Evolutionary conservation across 1,140 invertebrate species (phyloP).

Genomic region (Bombus picipes): DNA sequence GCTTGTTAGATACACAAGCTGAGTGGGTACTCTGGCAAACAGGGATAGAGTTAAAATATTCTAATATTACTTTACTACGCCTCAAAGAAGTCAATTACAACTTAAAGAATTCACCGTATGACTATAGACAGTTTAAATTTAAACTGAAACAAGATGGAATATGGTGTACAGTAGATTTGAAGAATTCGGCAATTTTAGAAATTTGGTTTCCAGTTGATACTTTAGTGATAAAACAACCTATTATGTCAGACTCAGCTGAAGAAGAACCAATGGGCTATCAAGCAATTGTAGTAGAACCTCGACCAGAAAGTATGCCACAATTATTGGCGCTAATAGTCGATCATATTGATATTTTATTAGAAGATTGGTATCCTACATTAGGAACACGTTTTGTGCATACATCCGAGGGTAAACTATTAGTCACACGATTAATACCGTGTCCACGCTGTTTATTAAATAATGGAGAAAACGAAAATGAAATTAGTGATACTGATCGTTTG

Average conservation of each 20-base stretch:
- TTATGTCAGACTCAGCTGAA: slow-evolving; percentile 81
- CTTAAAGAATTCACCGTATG: slow-evolving; percentile 83
- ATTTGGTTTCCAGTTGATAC: slow-evolving; percentile 92
- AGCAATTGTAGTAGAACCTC: slow-evolving; percentile 88
- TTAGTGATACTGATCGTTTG: slow-evolving; percentile 72
- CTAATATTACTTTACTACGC: slow-evolving; percentile 90
- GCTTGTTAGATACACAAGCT: slow-evolving; percentile 87
- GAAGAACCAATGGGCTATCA: slow-evolving; percentile 85
- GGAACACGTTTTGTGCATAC: slow-evolving; percentile 98
- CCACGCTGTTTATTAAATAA: slow-evolving; percentile 88
- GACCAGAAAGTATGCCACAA: slow-evolving; percentile 91
- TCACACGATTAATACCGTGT: slow-evolving; percentile 97
- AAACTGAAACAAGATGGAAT: slow-evolving; percentile 90
- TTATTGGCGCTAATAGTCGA: slow-evolving; percentile 96
- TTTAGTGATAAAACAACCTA: slow-evolving; percentile 87
- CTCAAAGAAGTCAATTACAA: slow-evolving; percentile 91
- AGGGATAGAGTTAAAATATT: slow-evolving; percentile 93
- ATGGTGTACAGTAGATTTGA: slow-evolving; percentile 93
- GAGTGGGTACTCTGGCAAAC: slow-evolving; percentile 98
- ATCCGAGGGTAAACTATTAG: slow-evolving; percentile 96
- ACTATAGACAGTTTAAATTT: slow-evolving; percentile 84
- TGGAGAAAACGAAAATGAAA: slow-evolving; percentile 73
- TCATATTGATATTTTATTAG: slow-evolving; percentile 97
- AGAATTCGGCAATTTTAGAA: slow-evolving; percentile 93
- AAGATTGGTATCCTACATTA: slow-evolving; percentile 98